A percentile compares a stretch with the other conserved stretches of the same genome.
Conservation (phyloP, 2,113 vertebrate genomes). For the Notothenia rossii region DNA sequence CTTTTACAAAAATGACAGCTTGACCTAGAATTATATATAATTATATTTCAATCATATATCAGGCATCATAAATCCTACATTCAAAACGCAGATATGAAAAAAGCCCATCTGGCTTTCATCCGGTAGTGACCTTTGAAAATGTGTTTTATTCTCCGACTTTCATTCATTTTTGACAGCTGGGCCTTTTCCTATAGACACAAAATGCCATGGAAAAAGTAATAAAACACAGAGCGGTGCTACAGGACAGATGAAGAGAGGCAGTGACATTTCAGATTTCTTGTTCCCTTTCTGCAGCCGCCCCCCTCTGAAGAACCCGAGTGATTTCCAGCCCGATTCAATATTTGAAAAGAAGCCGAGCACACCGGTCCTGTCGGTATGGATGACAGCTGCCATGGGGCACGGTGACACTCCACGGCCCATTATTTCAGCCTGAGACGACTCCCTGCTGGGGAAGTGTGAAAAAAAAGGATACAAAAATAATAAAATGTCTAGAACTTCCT, state of each 20-base stretch:
- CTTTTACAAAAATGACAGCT: too few relatives aligned
- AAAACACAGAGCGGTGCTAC: conserved; percentile 22
- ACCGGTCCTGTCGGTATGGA: conserved; percentile 14
- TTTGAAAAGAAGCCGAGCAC: conserved; percentile 41
- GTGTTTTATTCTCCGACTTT: conserved; percentile 2
- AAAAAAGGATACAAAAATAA: conserved; percentile 7
- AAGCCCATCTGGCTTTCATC: conserved; percentile 8
- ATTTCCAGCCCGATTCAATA: conserved; percentile 38
- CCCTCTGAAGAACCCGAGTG: background rate
- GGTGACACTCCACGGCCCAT: conserved; percentile 45
- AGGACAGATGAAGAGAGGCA: conserved; percentile 37
- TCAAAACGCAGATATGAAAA: conserved; percentile 26
- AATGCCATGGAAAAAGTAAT: conserved; percentile 46
- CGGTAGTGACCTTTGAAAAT: conserved; percentile 56
- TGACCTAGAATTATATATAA: too few relatives aligned
- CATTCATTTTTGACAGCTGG: conserved; percentile 16
- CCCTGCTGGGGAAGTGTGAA: conserved; percentile 18
- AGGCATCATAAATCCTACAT: conserved; percentile 7
- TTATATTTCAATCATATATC: background rate
- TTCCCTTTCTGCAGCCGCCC: conserved; percentile 31
- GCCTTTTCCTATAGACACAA: conserved; percentile 18
- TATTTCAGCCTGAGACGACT: conserved; percentile 45
- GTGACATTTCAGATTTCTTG: conserved; percentile 61
- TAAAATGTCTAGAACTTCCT: conserved; percentile 26
- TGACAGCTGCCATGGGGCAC: conserved; percentile 41